Base-by-base conservation (phyloP, 2,113 vertebrate genomes). In the Alethe castanea region DNA sequence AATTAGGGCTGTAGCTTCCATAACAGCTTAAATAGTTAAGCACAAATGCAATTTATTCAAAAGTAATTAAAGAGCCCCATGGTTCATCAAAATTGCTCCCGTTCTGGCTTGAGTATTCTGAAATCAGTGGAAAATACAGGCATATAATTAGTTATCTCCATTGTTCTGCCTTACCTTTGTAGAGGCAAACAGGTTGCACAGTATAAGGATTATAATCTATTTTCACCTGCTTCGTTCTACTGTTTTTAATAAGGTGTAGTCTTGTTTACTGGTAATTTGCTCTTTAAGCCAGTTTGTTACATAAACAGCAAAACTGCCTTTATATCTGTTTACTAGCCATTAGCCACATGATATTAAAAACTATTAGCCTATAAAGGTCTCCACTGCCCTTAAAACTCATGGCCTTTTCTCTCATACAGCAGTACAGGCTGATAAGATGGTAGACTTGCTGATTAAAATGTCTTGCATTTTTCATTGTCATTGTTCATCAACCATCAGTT, bases 401-500 rank as follows among this genome's bases (percentile, higher is more conserved):
- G 77, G 74, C 77, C 86, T 97, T 93, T 97, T 88, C 77, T 84
- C 70, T 74, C 19, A 33, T 71, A 57, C 65, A 88, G n/a, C 56
- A 71, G 48, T 88, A 78, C 38, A 72, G 77, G 60, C 79, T 83
- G 82, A 61, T 69, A 90, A 76, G 66, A 70, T 88, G 64, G 71
- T 88, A 86, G 71, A 70, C 47, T 70, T 86, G 20, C 56, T 90
- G 76, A 54, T 80, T 86, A 88, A 94, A 96, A 94, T 85, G 66
- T 79, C 93, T 85, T 82, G 66, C 54, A 44, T 97, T 95, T 95
- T 87, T 97, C 94, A 91, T 69, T 95, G 88, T 93, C 90, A 38
- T 61, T 94, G 50, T 77, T 95, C 88, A 88, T 92, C 93, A 96
- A 14, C 70, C 57, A 53, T 87, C 66, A 47, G 26, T 45, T 95